Base-by-base conservation (phyloP, 2,888 invertebrate species). In the Erpobdella octoculata region DNA sequence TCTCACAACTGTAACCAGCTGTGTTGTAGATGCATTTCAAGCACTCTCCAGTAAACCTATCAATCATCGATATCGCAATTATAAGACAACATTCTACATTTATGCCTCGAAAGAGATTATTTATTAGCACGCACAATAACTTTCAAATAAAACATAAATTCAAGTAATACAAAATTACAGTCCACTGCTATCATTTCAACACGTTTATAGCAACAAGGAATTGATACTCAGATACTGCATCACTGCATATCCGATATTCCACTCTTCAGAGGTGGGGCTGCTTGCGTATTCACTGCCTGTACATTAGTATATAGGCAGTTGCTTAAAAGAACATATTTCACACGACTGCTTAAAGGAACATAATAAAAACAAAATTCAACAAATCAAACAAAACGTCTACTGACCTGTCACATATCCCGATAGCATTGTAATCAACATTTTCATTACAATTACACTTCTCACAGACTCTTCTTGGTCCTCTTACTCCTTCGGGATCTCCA, bases 11-110 rank as follows among this genome's bases (percentile, higher is more conserved):
- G 58, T 88, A 86, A 0, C 97, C 97, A 58, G 89, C 92, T 0
- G 96, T 96, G 79, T 93, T 93, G 84, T 93, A 91, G 76, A 96
- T 92, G 83, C 98, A 98, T 83, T 96, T 96, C 61, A 93, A 85
- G 84, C 98, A 99, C 80, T 93, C 91, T 25, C 97, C 97, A 4
- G 91, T 91, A 0, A 90, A 91, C n/a, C 93, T 83, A 73, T 0
- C n/a, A 15, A n/a, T 41, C n/a, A n/a, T n/a, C n/a, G n/a, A n/a
- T n/a, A n/a, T n/a, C n/a, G n/a, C n/a, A n/a, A 46, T 59, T 25
- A 64, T 9, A 12, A 58, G 12, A 58, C 18, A 28, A 25, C n/a
- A 18, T 58, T n/a, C n/a, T n/a, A n/a, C n/a, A n/a, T n/a, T n/a
- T n/a, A n/a, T n/a, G n/a, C n/a, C n/a, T n/a, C n/a, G n/a, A n/a